Evolutionary conservation across 1,140 invertebrate species (phyloP), one percentile per base, ranked within the genome.

Genomic region (Diachasmimorpha longicaudata): DNA sequence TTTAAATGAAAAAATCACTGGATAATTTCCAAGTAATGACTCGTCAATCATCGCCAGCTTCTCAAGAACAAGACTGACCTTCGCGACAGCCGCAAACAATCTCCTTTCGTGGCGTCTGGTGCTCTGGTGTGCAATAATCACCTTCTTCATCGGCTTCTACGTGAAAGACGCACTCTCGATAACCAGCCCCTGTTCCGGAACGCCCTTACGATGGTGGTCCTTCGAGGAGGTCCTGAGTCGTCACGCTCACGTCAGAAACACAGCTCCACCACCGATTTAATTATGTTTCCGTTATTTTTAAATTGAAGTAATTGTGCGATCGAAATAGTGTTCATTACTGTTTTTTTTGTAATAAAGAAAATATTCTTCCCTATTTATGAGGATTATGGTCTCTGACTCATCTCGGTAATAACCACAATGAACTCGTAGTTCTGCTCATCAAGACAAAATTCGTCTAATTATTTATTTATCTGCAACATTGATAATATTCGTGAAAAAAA

Each of bases 131-230:
- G 72, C 81, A 10, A 39, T 84, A 2, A 76, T 86, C n/a, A 79
- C 80, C 1, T 86, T 87, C 52, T 75, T 85, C 36, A 70, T 85
- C 67, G 84, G 84, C 55, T 83, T 85, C 67, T 85, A 81, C 70
- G 70, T 82, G 9, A 84, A 83, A 23, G 79, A 81, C 11, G 75
- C 79, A 11, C 78, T 84, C 13, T 83, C 82, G 0, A 76, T 78
- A 0, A 55, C 58, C 13, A 77, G 68, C 19, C 55, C 31, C 13
- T 80, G 78, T 44, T 46, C 70, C 16, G 63, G 55, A 6, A 21
- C 72, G 6, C 75, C 81, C 9, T 46, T 77, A n/a, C 75, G 78
- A 55, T 83, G 79, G 83, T 83, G 79, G 82, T 83, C 83, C 0
- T 72, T 84, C 11, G 81, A 84, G 55, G 81, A 83, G 63, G 75